A percentile compares a stretch with the other conserved stretches of the same genome.
Conservation (phyloP, 2,113 vertebrate genomes). For the Puntigrus tetrazona region DNA sequence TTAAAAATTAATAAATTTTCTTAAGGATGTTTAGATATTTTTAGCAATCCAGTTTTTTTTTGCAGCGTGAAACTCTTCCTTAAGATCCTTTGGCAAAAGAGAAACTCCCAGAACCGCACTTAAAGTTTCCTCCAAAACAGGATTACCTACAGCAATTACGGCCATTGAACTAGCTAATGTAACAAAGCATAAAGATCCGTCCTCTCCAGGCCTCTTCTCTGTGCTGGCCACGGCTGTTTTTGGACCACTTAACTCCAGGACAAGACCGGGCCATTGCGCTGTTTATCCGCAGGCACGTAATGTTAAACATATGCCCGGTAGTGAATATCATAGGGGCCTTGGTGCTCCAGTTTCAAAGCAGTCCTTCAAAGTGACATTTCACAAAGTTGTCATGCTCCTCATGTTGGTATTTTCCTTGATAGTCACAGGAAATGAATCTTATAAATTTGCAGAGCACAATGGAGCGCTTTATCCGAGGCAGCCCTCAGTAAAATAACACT, state of each 20-base stretch:
- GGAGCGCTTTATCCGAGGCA: background rate
- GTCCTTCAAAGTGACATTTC: constrained; percentile 45
- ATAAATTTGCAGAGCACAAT: constrained; percentile 54
- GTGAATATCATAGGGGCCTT: constrained; percentile 28
- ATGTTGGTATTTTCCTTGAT: constrained; percentile 39
- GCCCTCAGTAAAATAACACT: constrained; percentile 46
- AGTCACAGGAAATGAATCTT: constrained; percentile 53
- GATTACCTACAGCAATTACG: constrained; percentile 94
- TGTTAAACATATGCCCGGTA: constrained; percentile 41
- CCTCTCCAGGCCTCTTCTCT: constrained; percentile 34
- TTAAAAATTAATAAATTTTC: background rate
- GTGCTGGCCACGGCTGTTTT: constrained; percentile 17
- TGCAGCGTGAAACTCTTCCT: constrained; percentile 67
- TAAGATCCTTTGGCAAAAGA: constrained; percentile 79
- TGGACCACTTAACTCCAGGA: constrained; percentile 33
- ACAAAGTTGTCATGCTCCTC: constrained; percentile 43
- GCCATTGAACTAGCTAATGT: constrained; percentile 96
- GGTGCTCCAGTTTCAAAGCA: constrained; percentile 27
- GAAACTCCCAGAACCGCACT: constrained; percentile 77
- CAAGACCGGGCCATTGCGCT: constrained; percentile 16
- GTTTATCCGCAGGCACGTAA: constrained; percentile 41
- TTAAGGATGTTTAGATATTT: background rate
- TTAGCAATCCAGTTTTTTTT: background rate
- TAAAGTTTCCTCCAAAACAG: constrained; percentile 81
- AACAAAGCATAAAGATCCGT: constrained; percentile 90